Base-by-base conservation (phyloP, 2,888 invertebrate genomes). In the Hypena proboscidalis region DNA sequence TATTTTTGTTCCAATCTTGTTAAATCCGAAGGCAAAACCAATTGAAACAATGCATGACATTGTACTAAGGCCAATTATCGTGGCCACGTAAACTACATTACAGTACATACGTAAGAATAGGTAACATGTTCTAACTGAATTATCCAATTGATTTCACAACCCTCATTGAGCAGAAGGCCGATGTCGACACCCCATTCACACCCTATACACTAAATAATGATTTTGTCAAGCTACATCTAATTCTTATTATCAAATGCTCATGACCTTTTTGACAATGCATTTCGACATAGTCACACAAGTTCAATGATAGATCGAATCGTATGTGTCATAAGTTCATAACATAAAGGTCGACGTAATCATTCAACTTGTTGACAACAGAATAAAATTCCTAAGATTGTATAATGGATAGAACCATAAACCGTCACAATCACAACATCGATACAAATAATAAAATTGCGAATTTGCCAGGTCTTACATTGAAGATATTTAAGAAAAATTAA, bases 101-200 rank as follows among this genome's bases (percentile, higher is more conserved):
- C 81, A 68, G 53, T 62, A 66, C 33, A 69, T 48, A 79, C 79
- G 80, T 89, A 88, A 87, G 67, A 78, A 38, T 58, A 51, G 53
- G 77, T 83, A 85, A 85, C 67, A 80, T 34, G 59, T 63, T 78
- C 80, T 88, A 88, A 87, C 69, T 52, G 69, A 81, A 81, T 85
- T 83, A 85, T 82, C 65, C 75, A 87, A 85, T 49, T 57, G 65
- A 71, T 85, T 80, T 79, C 85, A 74, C 80, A 83, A 83, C 78
- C 76, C 78, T 74, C 51, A 71, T 71, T 68, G 67, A 72, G 35
- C 44, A 63, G 77, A 81, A 86, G 84, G 81, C 45, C 75, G 73
- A 80, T 87, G 80, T 78, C 87, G 44, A 78, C 76, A 86, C 78
- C 80, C 80, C 73, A 74, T 81, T 85, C 70, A 75, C 83, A 84